Conservation (phyloP, 2,888 invertebrate species). For the Pollenia angustigena region DNA sequence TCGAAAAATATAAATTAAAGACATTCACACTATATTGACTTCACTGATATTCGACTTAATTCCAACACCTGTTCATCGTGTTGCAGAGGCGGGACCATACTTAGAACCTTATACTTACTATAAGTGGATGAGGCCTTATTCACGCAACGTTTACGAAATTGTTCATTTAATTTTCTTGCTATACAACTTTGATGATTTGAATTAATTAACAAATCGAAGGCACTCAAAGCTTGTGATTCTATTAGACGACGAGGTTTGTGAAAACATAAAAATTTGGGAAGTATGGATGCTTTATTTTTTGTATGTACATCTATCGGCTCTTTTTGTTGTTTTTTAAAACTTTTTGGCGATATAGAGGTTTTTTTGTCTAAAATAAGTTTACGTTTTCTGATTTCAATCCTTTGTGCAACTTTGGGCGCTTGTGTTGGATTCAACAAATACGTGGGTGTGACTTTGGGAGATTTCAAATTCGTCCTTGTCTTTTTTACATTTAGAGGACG, state of each 20-base stretch:
- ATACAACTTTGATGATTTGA: slow-evolving; percentile 71
- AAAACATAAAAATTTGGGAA: background rate
- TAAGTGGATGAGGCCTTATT: slow-evolving; percentile 75
- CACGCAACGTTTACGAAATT: slow-evolving; percentile 75
- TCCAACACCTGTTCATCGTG: slow-evolving; percentile 55
- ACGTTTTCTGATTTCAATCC: slow-evolving; percentile 76
- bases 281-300: background rate
- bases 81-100: slow-evolving; percentile 69
- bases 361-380: slow-evolving; percentile 79
- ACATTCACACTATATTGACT: background rate
- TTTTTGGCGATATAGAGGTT: slow-evolving; percentile 71
- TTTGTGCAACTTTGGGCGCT: slow-evolving; percentile 72
- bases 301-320: background rate
- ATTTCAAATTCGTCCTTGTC: slow-evolving; percentile 19
- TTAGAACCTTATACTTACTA: slow-evolving; percentile 74
- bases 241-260: background rate
- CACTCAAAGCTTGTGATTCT: slow-evolving; percentile 73
- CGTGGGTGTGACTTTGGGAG: slow-evolving; percentile 50
- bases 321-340: slow-evolving; percentile 74
- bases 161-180: slow-evolving; percentile 70
- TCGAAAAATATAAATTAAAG: no score
- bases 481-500: background rate
- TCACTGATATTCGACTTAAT: slow-evolving; percentile 9
- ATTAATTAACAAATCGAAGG: slow-evolving; percentile 80
- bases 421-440: slow-evolving; percentile 74